Percentiles rank a stretch among this genome's conserved stretches.
phyloP scores from a whole-genome alignment of 2,113 vertebrate genomes.

The Ptychochromis oligacanthus region DNA sequence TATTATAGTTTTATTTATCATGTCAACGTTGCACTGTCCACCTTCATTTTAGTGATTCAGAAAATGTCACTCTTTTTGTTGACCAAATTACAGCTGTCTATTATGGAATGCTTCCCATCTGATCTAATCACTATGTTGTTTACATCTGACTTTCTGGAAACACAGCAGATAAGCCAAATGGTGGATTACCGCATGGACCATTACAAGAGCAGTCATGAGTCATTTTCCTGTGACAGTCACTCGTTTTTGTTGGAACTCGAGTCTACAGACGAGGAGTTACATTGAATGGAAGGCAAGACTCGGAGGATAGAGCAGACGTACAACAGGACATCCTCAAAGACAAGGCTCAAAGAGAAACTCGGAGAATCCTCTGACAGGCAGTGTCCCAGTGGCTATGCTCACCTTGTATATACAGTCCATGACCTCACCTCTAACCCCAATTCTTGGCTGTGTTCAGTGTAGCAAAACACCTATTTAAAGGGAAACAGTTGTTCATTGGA shows the following conservation, averaged over 20 bases:
- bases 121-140: background rate
- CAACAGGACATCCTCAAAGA: background rate
- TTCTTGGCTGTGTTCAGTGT: rapidly evolving
- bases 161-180: background rate
- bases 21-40: no score
- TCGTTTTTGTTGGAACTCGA: background rate
- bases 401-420: background rate
- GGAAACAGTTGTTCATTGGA: no score
- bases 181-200: background rate
- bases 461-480: background rate
- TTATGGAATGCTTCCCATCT: background rate
- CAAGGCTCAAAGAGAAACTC: background rate
- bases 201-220: background rate
- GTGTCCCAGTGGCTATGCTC: background rate
- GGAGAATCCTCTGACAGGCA: rapidly evolving
- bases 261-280: background rate
- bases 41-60: no score
- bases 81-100: background rate
- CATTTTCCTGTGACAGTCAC: background rate
- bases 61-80: no score
- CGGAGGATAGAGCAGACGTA: background rate
- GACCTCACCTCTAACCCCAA: background rate
- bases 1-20: no score
- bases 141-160: background rate
- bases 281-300: background rate